Conservation (phyloP, 30 jellyfish, hydroid and myxozoan species). For the Turritopsis rubra region DNA sequence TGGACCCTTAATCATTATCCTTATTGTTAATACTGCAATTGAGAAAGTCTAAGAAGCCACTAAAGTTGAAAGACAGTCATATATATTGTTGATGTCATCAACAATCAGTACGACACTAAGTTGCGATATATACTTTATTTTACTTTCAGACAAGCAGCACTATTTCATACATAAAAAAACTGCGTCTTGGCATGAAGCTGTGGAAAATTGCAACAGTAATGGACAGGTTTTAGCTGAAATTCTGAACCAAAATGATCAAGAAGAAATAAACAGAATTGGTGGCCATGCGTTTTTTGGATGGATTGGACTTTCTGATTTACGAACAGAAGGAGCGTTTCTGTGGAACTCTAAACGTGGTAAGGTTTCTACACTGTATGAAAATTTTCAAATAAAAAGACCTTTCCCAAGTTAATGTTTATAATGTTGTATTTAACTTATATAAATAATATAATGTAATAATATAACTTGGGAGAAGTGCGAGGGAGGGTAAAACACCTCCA, state of each 20-base stretch:
- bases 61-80: too few relatives aligned
- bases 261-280: not conserved
- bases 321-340: not conserved
- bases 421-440: too few relatives aligned
- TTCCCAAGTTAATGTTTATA: too few relatives aligned
- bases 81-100: too few relatives aligned
- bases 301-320: not conserved
- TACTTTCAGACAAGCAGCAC: not conserved
- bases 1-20: too few relatives aligned
- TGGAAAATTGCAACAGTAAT: not conserved
- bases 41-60: too few relatives aligned
- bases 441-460: too few relatives aligned
- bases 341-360: not conserved
- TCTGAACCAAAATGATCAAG: not conserved
- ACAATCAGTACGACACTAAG: too few relatives aligned
- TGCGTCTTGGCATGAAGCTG: not conserved
- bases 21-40: too few relatives aligned
- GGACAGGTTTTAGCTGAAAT: not conserved
- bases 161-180: not conserved
- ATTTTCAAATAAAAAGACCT: too few relatives aligned
- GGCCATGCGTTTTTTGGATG: not conserved
- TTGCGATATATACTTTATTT: not conserved
- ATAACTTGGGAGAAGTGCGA: too few relatives aligned
- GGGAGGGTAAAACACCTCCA: too few relatives aligned
- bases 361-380: not conserved